These are phyloP conservation scores for Papilio protenor DNA, from an alignment of 2,888 invertebrate genomes.

Conservation along the genomic window DNA sequence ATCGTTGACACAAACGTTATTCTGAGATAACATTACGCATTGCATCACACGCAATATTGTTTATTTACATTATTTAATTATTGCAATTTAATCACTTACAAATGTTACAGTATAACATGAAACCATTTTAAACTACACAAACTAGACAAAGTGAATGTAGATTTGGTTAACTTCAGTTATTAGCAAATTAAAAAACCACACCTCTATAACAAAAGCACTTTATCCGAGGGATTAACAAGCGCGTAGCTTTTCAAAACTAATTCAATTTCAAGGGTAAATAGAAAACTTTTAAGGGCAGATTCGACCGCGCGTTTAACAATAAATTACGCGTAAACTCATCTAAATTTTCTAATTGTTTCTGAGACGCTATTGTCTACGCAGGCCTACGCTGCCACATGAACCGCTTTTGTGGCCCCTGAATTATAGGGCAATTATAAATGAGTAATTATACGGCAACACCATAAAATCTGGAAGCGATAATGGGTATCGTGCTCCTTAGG, in stretches of 20 bases:
- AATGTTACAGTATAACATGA: neutral
- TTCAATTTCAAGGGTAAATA: constrained; percentile 40
- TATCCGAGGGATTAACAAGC: constrained; percentile 22
- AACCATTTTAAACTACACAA: neutral
- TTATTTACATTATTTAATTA: neutral
- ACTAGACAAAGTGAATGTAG: neutral
- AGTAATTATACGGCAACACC: constrained; percentile 44
- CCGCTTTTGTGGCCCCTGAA: constrained; percentile 44
- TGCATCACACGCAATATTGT: constrained; percentile 2
- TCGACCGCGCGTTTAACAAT: constrained; percentile 36
- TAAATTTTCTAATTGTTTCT: constrained; percentile 67
- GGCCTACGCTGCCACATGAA: constrained; percentile 14
- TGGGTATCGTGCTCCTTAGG: constrained; percentile 33
- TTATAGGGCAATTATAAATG: constrained; percentile 45
- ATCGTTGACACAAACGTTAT: constrained; percentile 23
- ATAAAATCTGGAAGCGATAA: constrained; percentile 42
- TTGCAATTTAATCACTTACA: neutral
- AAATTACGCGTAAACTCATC: constrained; percentile 58
- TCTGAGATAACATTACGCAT: constrained; percentile 12
- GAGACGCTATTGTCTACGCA: constrained; percentile 55
- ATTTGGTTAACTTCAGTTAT: neutral
- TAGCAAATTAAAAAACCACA: neutral
- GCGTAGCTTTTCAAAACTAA: constrained; percentile 26
- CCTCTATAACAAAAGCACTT: constrained; percentile 12
- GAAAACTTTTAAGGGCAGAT: constrained; percentile 36